Base-by-base conservation (phyloP, 2,888 invertebrate species). In the Conops quadrifasciatus region DNA sequence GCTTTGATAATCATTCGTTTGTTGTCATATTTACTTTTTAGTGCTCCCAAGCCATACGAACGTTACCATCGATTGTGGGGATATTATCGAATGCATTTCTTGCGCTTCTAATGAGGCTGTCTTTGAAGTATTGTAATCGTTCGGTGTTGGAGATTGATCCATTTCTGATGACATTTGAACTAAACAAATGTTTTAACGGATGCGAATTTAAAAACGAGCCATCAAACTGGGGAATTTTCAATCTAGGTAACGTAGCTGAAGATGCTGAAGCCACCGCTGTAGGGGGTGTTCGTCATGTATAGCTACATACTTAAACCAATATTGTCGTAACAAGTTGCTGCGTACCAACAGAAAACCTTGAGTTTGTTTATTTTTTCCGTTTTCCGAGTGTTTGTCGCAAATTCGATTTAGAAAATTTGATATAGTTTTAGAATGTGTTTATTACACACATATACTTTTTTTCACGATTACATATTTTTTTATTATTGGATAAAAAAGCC, bases 211-310 rank as follows among this genome's bases (percentile, higher is more conserved):
- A 16, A 49, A 64, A 71, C 21, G 28, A 43, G 5, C 67, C 71
- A 67, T 71, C 63, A 26, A 67, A 71, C n/a, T 62, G 26, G 11
- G 67, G 67, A 19, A 59, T 62, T 45, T 71, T 71, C 16, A 71
- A 26, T 2, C 67, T 24, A 9, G 67, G 71, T 21, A 67, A 51
- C 0, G 24, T 28, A 2, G 51, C 16, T 26, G 65, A 28, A 11
- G 51, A 13, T 3, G 63, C 63, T n/a, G 11, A 7, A 16, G 16
- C 13, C 30, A 24, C 21, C 11, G 19, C 4, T 3, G n/a, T n/a
- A n/a, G n/a, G n/a, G n/a, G 2, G 4, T 47, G n/a, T 24, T 67
- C 59, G 4, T 58, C 59, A n/a, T 59, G 59, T 16, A 67, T 7
- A 36, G 11, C 9, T 2, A 65, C 51, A 26, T 65, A 66, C 28